Base-by-base conservation (phyloP, 2,888 invertebrate species). In the Sesamia inferens region DNA sequence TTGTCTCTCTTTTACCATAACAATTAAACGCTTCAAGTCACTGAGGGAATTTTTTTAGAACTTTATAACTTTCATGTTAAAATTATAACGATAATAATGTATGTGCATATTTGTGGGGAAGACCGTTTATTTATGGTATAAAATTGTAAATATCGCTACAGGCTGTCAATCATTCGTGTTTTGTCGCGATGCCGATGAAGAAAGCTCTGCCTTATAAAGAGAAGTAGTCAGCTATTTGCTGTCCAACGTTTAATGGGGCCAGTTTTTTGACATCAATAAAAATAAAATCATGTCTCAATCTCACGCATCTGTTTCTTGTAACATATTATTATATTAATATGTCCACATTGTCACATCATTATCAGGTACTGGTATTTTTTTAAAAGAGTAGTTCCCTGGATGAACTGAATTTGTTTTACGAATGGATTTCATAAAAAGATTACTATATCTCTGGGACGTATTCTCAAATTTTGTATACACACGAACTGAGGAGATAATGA, bases 151-250 rank as follows among this genome's bases (percentile, higher is more conserved):
- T 90, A 91, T 86, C 88, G 88, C 87, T 88, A 88, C 87, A 81
- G 86, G 72, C 92, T 92, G 94, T 94, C 94, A 94, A 93, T 94
- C 94, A 94, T 91, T 91, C 92, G 88, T 91, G 90, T 92, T 93
- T 92, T 91, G 92, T 92, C 86, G 88, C 87, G 82, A 89, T 89
- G 88, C 89, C 88, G 87, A 82, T 89, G 90, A 92, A 93, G 94
- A 94, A 94, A 93, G 91, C 92, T 82, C 85, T 74, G 81, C 93
- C 93, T 83, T 93, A 89, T 93, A 90, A 74, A 82, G 83, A 76
- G 61, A 70, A 91, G 89, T 83, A 84, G 87, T 87, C 72, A 84
- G 83, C 84, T 86, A 85, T 82, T 68, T 80, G 79, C 82, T 81
- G 79, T 79, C 87, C 74, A 81, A 80, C 81, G 82, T 80, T 87